phyloP scores from a whole-genome alignment of 2,113 vertebrate species.

The Ramphastos sulfuratus region DNA sequence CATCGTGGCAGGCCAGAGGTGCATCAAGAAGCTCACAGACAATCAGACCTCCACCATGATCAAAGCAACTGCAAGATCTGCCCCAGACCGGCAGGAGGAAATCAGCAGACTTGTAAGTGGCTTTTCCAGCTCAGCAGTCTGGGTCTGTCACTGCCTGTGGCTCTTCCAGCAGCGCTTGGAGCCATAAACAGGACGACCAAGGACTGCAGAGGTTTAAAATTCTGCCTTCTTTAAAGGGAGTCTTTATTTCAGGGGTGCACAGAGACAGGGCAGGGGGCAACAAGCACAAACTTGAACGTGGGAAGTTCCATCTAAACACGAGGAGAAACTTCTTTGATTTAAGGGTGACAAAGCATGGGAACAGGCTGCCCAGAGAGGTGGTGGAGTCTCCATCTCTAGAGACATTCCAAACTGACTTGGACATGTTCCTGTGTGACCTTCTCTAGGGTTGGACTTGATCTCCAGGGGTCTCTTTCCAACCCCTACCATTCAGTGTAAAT shows the following conservation, averaged over 20 bases:
- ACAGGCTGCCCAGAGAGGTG: too few species aligned
- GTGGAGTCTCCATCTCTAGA: too few species aligned
- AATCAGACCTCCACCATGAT: conserved; percentile 99
- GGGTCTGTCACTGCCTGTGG: neutral
- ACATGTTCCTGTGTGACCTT: too few species aligned
- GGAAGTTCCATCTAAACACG: too few species aligned
- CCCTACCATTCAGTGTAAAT: too few species aligned
- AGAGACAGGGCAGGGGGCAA: too few species aligned
- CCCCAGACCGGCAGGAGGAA: conserved; percentile 96
- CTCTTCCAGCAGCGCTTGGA: neutral
- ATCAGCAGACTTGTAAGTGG: conserved; percentile 93
- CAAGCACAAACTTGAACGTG: too few species aligned
- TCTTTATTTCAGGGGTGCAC: neutral
- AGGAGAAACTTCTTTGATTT: too few species aligned
- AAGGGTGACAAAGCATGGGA: too few species aligned
- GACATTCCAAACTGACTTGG: too few species aligned
- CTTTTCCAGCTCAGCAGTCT: neutral
- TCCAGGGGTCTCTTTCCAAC: too few species aligned
- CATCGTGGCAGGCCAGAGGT: conserved; percentile 96
- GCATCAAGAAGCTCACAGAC: conserved; percentile 98
- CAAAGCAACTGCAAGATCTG: conserved; percentile 96
- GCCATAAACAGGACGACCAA: neutral
- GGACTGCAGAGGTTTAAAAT: neutral
- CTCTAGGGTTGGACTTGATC: too few species aligned
- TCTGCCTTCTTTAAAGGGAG: neutral